Percentiles rank a stretch among this genome's conserved stretches.
phyloP scores from a whole-genome alignment of 2,113 vertebrate species.

The Zosterops lateralis region DNA sequence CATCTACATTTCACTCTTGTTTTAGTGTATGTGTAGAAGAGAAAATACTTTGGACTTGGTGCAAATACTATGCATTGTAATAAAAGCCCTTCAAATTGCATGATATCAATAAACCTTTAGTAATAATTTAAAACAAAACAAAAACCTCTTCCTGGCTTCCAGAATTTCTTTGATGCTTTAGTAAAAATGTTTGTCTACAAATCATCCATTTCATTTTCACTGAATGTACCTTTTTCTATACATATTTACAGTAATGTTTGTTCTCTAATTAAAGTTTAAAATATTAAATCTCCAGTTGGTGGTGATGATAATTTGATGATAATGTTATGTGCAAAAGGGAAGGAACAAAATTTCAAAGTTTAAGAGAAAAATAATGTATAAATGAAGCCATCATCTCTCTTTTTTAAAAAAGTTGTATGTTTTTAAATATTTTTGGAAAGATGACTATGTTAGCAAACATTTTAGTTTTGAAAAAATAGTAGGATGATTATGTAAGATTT shows the following conservation, averaged over 20 bases:
- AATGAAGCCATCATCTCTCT: not conserved
- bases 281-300: not conserved
- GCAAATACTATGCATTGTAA: not conserved
- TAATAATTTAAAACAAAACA: not conserved
- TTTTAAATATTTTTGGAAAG: not conserved
- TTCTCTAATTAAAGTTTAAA: not conserved
- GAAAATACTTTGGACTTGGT: not conserved
- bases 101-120: not conserved
- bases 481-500: not conserved
- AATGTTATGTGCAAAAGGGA: not conserved
- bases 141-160: not conserved
- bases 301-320: not conserved
- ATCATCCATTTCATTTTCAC: not conserved
- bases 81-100: not conserved
- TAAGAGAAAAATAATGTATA: not conserved
- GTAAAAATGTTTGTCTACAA: not conserved
- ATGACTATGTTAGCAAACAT: not conserved
- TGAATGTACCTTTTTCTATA: not conserved
- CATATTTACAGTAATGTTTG: not conserved
- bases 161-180: not conserved
- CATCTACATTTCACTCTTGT: rapidly evolving
- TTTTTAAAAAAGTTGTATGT: rapidly evolving
- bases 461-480: not conserved
- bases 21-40: not conserved
- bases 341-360: not conserved